Conservation (phyloP, 2,888 invertebrate genomes). For the Thyatira batis region DNA sequence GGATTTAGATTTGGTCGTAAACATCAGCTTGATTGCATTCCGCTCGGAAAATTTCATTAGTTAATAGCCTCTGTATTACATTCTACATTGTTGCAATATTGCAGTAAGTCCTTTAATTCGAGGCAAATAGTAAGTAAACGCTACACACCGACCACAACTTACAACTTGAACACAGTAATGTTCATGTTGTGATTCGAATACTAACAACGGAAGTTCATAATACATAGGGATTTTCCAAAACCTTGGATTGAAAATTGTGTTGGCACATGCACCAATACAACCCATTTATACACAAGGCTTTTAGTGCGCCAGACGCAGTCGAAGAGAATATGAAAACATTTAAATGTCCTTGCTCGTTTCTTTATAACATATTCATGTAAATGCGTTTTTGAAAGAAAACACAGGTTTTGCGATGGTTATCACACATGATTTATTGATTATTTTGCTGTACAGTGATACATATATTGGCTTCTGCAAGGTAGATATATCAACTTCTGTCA, state of each 20-base stretch:
- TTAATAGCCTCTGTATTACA: not conserved
- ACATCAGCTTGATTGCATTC: not conserved
- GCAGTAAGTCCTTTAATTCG: not conserved
- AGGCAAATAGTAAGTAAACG: not conserved
- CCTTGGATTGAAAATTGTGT: not conserved
- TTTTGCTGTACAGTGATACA: not conserved
- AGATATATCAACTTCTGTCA: too few relatives aligned
- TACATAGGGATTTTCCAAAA: conserved; percentile 2
- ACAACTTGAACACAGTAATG: too few relatives aligned
- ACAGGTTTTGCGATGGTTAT: not conserved
- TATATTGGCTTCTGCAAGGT: too few relatives aligned
- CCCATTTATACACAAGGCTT: not conserved
- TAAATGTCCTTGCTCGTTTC: not conserved
- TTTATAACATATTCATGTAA: not conserved
- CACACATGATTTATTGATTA: not conserved
- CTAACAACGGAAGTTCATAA: not conserved
- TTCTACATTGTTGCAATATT: not conserved
- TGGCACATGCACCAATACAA: conserved; percentile 3
- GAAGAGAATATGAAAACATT: not conserved
- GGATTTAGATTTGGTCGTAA: not conserved
- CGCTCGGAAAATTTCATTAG: not conserved
- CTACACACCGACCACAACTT: too few relatives aligned
- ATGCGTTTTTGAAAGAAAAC: not conserved
- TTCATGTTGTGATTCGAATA: not conserved
- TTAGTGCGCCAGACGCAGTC: not conserved